Evolutionary conservation across 2,888 invertebrate species (phyloP).

Genomic region (Aporophyla lueneburgensis): DNA sequence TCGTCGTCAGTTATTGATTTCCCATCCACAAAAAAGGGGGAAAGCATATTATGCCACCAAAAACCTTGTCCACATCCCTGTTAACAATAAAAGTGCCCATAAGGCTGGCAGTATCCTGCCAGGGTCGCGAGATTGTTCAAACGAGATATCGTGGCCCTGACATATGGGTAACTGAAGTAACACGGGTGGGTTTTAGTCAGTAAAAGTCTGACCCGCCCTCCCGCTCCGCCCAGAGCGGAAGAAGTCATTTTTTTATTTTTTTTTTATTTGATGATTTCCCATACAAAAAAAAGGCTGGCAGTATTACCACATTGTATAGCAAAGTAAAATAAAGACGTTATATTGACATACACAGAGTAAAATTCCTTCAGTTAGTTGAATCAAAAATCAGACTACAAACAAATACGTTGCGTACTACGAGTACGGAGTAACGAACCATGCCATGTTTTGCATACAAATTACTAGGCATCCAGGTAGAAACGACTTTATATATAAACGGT

Average conservation of each 20-base stretch:
- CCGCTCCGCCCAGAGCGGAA: too few relatives aligned
- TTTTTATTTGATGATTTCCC: too few relatives aligned
- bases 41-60: not conserved
- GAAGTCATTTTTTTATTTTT: too few relatives aligned
- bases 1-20: too few relatives aligned
- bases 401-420: constrained; percentile 48
- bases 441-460: constrained; percentile 50
- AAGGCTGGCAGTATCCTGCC: too few relatives aligned
- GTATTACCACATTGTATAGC: not conserved
- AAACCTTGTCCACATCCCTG: not conserved
- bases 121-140: too few relatives aligned
- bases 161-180: too few relatives aligned
- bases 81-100: not conserved
- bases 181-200: too few relatives aligned
- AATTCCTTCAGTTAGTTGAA: constrained; percentile 50
- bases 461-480: constrained; percentile 18
- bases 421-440: constrained; percentile 63
- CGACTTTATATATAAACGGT: constrained; percentile 15
- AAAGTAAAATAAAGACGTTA: not conserved
- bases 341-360: constrained; percentile 15
- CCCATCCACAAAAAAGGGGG: not conserved
- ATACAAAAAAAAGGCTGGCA: not conserved
- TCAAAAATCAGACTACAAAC: constrained; percentile 54
- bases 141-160: too few relatives aligned
- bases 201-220: too few relatives aligned